Base-by-base conservation (phyloP, 2,888 invertebrate species). In the Drosophila formosana region DNA sequence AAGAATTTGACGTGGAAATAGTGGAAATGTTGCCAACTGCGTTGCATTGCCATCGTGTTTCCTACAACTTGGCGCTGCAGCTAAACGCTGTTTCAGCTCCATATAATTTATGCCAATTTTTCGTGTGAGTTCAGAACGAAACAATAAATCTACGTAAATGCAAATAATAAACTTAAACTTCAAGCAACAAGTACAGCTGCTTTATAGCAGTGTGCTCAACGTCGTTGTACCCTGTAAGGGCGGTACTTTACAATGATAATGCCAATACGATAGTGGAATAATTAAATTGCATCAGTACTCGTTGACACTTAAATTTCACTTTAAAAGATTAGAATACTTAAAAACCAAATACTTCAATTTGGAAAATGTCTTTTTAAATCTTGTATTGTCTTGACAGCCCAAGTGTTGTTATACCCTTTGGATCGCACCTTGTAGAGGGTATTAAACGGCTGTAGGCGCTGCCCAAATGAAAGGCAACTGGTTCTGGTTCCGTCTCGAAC, bases 391-490 rank as follows among this genome's bases (percentile, higher is more conserved):
- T 41, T 28, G 1, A 37, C 18, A 2, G 34, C n/a, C 4, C 5
- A 28, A 4, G 30, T 30, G 7, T 47, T 43, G 34, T 9, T 4
- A 28, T 37, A 57, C 47, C 57, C 47, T 57, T 28, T 34, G 11
- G 4, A 4, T 1, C 26, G 13, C 0, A 26, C 23, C 37, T 47
- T 28, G 34, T 47, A 9, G 13, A 56, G 57, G 57, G 57, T 57
- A 57, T 39, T 58, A 25, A 49, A 55, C 23, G 13, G 34, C 50
- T 69, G 25, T 62, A 43, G 53, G 43, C 41, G 45, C 66, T 62
- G 65, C 78, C 78, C 78, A 80, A 85, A 85, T 76, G 82, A 83
- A 83, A 83, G 83, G 82, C 56, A 83, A 83, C 83, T 75, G 73
- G 82, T 78, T 67, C 66, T 78, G 63, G 66, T 61, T 77, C 73